Conservation (phyloP, 2,113 vertebrate species). For the Butorides virescens region DNA sequence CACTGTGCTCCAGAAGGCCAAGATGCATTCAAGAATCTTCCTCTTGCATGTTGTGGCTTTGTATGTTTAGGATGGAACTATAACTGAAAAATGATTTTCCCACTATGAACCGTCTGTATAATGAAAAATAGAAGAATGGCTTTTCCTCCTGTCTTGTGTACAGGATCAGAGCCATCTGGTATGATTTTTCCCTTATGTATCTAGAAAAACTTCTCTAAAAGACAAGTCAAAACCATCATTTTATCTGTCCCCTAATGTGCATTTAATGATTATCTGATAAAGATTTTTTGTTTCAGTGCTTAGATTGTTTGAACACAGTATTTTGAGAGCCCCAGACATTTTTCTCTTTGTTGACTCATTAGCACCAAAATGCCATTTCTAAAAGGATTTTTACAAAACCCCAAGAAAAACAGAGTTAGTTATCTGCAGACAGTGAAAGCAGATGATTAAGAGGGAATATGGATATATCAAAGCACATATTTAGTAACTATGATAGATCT, state of each 20-base stretch:
- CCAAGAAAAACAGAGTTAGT: neutral
- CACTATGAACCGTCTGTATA: neutral
- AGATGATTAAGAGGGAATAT: slow-evolving; percentile 12
- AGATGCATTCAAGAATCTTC: neutral
- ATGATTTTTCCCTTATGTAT: neutral
- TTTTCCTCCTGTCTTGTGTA: neutral
- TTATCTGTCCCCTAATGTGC: neutral
- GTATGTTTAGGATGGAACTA: neutral
- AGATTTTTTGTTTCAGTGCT: neutral
- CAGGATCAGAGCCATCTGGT: neutral
- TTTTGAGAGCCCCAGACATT: neutral
- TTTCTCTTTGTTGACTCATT: slow-evolving; percentile 39
- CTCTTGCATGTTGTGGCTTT: neutral
- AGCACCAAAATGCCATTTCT: slow-evolving; percentile 11
- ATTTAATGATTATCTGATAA: neutral
- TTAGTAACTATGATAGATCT: neutral
- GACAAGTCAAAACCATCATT: neutral
- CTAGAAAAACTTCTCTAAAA: neutral
- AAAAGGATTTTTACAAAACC: neutral
- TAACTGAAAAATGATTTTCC: neutral
- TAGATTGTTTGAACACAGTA: neutral
- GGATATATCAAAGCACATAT: neutral
- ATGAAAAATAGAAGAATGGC: neutral
- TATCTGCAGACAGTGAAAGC: neutral
- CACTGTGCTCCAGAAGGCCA: neutral